A percentile compares a stretch with the other conserved stretches of the same genome.
Conservation (phyloP, 1,140 invertebrate genomes). For the Caerostris darwini region DNA sequence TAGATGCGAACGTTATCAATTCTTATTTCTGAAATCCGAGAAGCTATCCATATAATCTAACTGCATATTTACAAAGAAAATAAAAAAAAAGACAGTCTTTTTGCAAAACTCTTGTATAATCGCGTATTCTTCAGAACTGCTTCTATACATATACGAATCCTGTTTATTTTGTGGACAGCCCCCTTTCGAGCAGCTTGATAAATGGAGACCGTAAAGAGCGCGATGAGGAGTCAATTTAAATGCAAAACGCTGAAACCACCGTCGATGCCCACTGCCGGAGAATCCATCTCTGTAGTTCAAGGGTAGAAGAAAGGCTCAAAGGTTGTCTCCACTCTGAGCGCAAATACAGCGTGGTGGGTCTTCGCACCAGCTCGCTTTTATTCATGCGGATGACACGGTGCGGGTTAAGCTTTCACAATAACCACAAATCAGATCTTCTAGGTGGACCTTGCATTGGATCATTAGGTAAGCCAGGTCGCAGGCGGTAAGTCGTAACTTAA, state of each 20-base stretch:
- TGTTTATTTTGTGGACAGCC: slow-evolving; percentile 3
- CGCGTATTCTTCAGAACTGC: neutral
- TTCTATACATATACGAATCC: neutral
- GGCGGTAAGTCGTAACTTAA: neutral
- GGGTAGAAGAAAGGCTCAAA: slow-evolving; percentile 55
- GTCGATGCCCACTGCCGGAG: neutral
- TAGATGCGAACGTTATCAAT: too few relatives aligned
- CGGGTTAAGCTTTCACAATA: slow-evolving; percentile 45
- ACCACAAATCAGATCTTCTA: slow-evolving; percentile 21
- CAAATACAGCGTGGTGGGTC: slow-evolving; percentile 58
- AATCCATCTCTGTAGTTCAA: slow-evolving; percentile 57
- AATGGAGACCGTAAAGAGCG: slow-evolving; percentile 43
- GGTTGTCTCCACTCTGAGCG: slow-evolving; percentile 25
- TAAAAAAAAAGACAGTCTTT: too few relatives aligned
- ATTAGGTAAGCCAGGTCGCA: neutral
- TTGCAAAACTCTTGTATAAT: too few relatives aligned
- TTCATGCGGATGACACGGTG: slow-evolving; percentile 22
- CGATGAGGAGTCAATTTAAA: slow-evolving; percentile 70
- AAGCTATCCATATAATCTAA: too few relatives aligned
- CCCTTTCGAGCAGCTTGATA: slow-evolving; percentile 21
- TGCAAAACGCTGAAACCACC: slow-evolving; percentile 65
- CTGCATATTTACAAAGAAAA: too few relatives aligned
- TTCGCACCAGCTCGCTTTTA: neutral
- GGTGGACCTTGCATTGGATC: slow-evolving; percentile 3
- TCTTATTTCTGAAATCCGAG: too few relatives aligned